Evolutionary conservation across 2,888 invertebrate species (phyloP), one percentile per base, ranked within the genome.

Genomic region (Yponomeuta cagnagella): DNA sequence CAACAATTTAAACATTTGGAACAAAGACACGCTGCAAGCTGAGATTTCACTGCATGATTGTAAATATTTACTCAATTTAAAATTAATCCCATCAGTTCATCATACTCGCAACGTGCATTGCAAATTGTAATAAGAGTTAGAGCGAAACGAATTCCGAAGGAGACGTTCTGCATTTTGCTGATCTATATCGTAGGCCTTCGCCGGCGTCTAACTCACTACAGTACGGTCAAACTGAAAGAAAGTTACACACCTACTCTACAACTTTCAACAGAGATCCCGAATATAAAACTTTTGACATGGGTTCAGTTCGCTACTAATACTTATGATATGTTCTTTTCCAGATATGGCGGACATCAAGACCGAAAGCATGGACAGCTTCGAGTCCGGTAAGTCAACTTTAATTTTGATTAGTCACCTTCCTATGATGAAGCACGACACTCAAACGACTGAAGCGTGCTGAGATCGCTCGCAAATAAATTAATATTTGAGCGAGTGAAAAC

Each of bases 341-440:
- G 92, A 90, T 80, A 81, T 83, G 72, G 85, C 80, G 9, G 90
- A 91, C 74, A 83, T 90, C 77, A 92, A 92, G 80, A 87, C 89
- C 23, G 93, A 93, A 75, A 91, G 91, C 75, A 86, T 90, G 85
- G 93, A 93, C 78, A 93, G 93, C 76, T 89, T 90, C 76, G 90
- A 89, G 74, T 93, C 93, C 71, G 93, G 93, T 93, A 77, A 58
- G 75, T 71, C 31, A 48, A 3, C 9, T 30, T 52, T 37, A 66
- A 69, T 52, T 30, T 63, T 63, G 30, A 33, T 31, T 15, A 83
- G 80, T 76, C 6, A 10, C 52, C 10, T 4, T 6, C 31, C 31
- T 64, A 63, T 48, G 8, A 8, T 5, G 43, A 43, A 43, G 43
- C 5, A 43, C 43, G 9, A 43, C 43, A 43, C 43, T 43, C 43